Evolutionary conservation across 2,797 vertebrate genomes (phyloP), one percentile per base, ranked within the genome.

Genomic region (Toxotes lorentzi): DNA sequence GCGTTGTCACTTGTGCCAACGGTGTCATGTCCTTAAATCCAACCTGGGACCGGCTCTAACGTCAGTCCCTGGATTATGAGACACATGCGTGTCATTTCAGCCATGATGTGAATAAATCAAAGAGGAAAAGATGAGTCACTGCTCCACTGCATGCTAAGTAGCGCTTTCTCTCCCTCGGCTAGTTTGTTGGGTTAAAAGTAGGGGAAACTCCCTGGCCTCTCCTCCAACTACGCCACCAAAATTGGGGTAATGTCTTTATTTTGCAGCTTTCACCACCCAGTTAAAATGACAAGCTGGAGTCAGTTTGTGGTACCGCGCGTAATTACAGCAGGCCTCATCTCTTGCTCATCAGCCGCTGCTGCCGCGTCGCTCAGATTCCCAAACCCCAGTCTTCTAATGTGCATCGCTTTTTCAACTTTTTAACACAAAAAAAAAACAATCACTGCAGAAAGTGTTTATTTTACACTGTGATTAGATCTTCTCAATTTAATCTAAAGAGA

Each of bases 81-180:
- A 86, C 82, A 75, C 75, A 66, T 70, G 70, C 34, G 51, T 86
- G 87, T 88, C 82, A 88, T 87, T 90, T 90, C 47, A 69, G 63
- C 81, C 81, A 79, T 88, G 78, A 87, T 76, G 78, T 87, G 83
- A 88, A 89, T 91, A 89, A 89, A 90, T 91, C 82, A 84, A 83
- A 85, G 38, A 64, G 90, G 90, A 92, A 91, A 89, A 79, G 80
- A 91, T 93, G 92, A 93, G 86, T 91, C 90, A 89, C 73, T 1
- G 67, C 70, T 70, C 64, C 69, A 56, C 73, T 62, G 77, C 82
- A 90, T 88, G 87, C 78, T 84, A 86, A 90, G 73, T 81, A 85
- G 81, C 88, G 88, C 84, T 91, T 93, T 82, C 82, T 89, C 81
- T 86, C 59, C 73, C 70, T 76, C 70, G 0, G 68, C 59, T 85